Base-by-base conservation (phyloP, 2,888 invertebrate species). In the Iselma pallidipennis region DNA sequence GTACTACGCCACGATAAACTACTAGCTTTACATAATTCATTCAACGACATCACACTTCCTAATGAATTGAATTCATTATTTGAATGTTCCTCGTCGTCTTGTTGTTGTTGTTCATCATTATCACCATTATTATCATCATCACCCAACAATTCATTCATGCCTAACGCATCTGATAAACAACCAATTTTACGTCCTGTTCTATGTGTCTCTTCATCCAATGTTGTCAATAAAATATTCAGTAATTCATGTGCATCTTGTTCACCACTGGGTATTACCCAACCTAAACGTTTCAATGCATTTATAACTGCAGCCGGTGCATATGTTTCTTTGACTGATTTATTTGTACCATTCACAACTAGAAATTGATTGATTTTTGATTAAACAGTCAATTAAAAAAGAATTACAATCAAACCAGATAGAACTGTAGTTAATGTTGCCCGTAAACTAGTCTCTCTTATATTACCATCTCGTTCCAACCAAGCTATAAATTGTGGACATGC, bases 201-300 rank as follows among this genome's bases (percentile, higher is more conserved):
- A 33, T 84, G 84, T 28, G 87, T 87, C 81, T 98, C 97, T 77
- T 95, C 94, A 77, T 96, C 95, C 52, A 97, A 83, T 12, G 96
- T 95, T n/a, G 92, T 89, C 7, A 96, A 84, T 71, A 98, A 83
- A 7, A 95, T 91, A 80, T 95, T 94, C 72, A 97, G 89, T 55
- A 98, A 81, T 82, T 98, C 97, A 78, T 96, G 96, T 0, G 96
- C 94, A 82, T 98, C 98, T 81, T 96, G 92, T 82, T 97, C 95
- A 68, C 94, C 95, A 21, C 90, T 87, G 0, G 94, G 91, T 70
- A 96, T 93, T 50, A 91, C 90, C 95, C 96, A 96, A 14, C 93
- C 90, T 0, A 92, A 85, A 1, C 88, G 84, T 21, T 90, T 84
- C 5, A 96, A 83, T 0, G 93, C 90, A 64, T 90, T 87, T 66